Base-by-base conservation (phyloP, 2,888 invertebrate species). In the Lissocephala sabroskyi region DNA sequence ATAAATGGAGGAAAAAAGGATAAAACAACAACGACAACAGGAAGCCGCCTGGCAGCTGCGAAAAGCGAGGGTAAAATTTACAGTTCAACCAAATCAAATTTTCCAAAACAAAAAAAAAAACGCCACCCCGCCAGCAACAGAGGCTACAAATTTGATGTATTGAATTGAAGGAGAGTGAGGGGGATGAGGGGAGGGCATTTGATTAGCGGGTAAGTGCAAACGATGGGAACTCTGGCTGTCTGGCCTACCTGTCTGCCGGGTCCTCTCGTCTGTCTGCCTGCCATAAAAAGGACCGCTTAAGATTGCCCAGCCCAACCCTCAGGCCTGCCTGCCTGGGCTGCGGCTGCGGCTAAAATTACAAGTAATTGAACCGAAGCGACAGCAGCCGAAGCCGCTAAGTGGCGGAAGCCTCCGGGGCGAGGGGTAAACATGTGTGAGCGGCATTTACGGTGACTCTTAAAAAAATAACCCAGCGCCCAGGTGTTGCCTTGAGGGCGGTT, bases 281-380 rank as follows among this genome's bases (percentile, higher is more conserved):
- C n/a, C n/a, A n/a, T n/a, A n/a, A n/a, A n/a, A n/a, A n/a, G n/a
- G n/a, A n/a, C n/a, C n/a, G n/a, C n/a, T n/a, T n/a, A n/a, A 23
- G 23, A 23, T 23, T 23, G n/a, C n/a, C n/a, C 23, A 23, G 23
- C 7, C 23, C 23, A 23, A 7, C 23, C 23, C 7, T 5, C 23
- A 3, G 3, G 23, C 7, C 7, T 23, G 23, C 7, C 23, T 23
- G 23, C 23, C 23, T 23, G 7, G 7, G 7, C 23, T 23, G 7
- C 59, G 59, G 71, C 53, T 74, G 74, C 59, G 77, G 71, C 71
- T 73, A 59, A 73, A 73, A 73, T 73, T 73, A 77, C 71, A 77
- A 65, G 71, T 73, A 73, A 74, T 77, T 77, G 74, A 77, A 71
- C 55, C 67, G 59, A 53, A 43, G 49, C 50, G 49, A 46, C 52